A percentile compares a stretch with the other conserved stretches of the same genome.
Evolutionary conservation across 2,888 invertebrate genomes (phyloP).

Genomic region (Drosophila mulleri): DNA sequence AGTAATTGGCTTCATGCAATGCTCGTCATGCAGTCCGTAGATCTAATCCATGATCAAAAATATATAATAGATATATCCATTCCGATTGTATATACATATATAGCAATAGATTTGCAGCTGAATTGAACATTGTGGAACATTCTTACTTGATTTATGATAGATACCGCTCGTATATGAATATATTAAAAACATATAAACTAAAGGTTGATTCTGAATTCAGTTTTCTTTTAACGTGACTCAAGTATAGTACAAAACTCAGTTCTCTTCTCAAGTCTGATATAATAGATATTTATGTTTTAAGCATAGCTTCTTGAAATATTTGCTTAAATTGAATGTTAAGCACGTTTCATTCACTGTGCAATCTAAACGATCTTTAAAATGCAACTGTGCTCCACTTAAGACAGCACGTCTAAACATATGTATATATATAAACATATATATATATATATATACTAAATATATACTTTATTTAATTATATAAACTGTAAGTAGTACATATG

Average conservation of each 20-base stretch:
- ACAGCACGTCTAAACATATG: slow-evolving; percentile 45
- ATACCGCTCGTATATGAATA: not conserved
- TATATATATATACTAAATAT: not conserved
- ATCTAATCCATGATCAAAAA: not conserved
- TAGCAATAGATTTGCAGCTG: not conserved
- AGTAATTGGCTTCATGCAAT: too few relatives aligned
- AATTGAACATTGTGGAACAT: not conserved
- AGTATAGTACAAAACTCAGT: not conserved
- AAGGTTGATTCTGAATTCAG: not conserved
- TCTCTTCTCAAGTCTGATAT: slow-evolving; percentile 1
- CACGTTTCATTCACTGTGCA: slow-evolving; percentile 42
- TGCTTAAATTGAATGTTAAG: slow-evolving; percentile 17
- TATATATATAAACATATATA: not conserved
- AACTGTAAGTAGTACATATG: not conserved
- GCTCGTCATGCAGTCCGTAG: too few relatives aligned
- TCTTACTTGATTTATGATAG: not conserved
- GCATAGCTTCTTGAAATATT: slow-evolving; percentile 6
- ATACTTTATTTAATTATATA: not conserved
- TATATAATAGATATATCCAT: not conserved
- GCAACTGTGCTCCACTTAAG: slow-evolving; percentile 54
- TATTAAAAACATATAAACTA: not conserved
- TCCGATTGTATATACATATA: not conserved
- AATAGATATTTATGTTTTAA: slow-evolving; percentile 5
- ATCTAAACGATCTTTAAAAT: slow-evolving; percentile 51
- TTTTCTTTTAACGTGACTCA: slow-evolving; percentile 5